phyloP scores from a whole-genome alignment of 1,140 invertebrate genomes.

The Zaprionus kolodkinae region DNA sequence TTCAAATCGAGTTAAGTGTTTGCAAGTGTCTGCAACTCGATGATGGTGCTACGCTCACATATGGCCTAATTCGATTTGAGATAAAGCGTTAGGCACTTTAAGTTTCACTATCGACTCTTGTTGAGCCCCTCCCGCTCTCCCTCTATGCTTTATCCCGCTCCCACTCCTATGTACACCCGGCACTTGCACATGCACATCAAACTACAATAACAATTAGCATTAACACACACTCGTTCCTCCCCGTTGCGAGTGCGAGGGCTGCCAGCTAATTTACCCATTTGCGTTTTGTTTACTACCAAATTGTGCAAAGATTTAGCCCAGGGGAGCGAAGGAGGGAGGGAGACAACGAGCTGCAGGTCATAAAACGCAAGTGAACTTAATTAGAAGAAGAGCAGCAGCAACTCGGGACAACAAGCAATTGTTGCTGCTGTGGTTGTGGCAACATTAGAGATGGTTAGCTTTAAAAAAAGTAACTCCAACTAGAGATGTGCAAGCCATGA shows the following conservation, averaged over 20 bases:
- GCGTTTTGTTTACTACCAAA: slow-evolving; percentile 49
- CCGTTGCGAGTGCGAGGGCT: neutral
- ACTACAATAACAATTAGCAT: slow-evolving; percentile 78
- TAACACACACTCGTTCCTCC: slow-evolving; percentile 43
- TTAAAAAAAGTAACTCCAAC: neutral
- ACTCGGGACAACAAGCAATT: slow-evolving; percentile 30
- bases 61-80: slow-evolving; percentile 70
- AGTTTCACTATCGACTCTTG: slow-evolving; percentile 4
- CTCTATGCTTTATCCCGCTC: neutral
- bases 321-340: neutral
- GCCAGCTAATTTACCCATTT: slow-evolving; percentile 22
- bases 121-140: neutral
- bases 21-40: slow-evolving; percentile 56
- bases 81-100: slow-evolving; percentile 62
- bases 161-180: neutral
- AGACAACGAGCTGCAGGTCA: slow-evolving; percentile 37
- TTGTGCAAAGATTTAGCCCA: slow-evolving; percentile 45
- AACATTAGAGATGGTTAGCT: neutral
- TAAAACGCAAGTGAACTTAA: slow-evolving; percentile 69
- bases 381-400: slow-evolving; percentile 29
- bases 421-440: slow-evolving; percentile 29
- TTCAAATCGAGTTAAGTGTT: slow-evolving; percentile 75
- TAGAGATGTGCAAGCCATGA: neutral
- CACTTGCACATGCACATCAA: slow-evolving; percentile 37
- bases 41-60: slow-evolving; percentile 29